Evolutionary conservation across 2,113 vertebrate species (phyloP).

Genomic region (Holacanthus passer): DNA sequence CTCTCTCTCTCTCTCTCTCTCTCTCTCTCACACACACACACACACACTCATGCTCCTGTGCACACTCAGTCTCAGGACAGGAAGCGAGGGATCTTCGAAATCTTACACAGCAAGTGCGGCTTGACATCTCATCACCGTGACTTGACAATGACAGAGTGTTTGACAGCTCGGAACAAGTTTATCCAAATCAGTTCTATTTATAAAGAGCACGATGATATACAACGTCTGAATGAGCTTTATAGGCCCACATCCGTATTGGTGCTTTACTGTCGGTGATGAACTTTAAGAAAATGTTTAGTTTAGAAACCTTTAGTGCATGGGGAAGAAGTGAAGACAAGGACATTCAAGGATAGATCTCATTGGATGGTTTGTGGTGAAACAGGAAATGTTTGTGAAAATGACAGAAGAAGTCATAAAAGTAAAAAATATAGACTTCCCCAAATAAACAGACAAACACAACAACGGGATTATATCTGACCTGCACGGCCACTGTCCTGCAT

Average conservation of each 20-base stretch:
- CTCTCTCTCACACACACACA: conserved; percentile 31
- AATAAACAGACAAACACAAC: not conserved
- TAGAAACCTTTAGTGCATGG: too few relatives aligned
- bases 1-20: too few relatives aligned
- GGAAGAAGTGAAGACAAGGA: not conserved
- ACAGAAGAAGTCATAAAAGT: too few relatives aligned
- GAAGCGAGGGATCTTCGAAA: conserved; percentile 38
- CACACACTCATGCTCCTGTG: not conserved
- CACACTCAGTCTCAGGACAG: conserved; percentile 1
- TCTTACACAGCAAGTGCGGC: not conserved
- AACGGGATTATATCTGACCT: not conserved
- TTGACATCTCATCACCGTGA: conserved; percentile 13
- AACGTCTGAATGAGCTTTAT: not conserved
- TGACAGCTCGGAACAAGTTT: conserved; percentile 13
- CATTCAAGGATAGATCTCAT: not conserved
- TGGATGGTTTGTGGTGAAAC: not conserved
- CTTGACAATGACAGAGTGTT: conserved; percentile 27
- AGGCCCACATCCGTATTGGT: not conserved
- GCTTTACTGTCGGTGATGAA: not conserved
- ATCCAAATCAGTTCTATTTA: not conserved
- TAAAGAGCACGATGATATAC: not conserved
- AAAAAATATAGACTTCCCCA: not conserved
- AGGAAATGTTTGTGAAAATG: too few relatives aligned
- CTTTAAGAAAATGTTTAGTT: too few relatives aligned
- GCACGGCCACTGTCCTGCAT: not conserved